Conservation (phyloP, 2,888 invertebrate genomes). For the Hypercompe scribonia region DNA sequence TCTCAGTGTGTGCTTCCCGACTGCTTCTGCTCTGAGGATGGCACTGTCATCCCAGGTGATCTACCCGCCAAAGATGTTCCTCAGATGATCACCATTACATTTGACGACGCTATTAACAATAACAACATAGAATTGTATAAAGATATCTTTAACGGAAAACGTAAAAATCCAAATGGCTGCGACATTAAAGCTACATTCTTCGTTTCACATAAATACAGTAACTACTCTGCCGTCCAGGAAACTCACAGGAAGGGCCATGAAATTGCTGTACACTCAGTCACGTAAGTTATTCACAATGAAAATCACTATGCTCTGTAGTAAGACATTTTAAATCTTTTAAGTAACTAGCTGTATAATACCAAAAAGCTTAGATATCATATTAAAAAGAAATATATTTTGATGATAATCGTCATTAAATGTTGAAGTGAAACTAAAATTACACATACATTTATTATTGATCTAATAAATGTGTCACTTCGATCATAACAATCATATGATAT, state of each 20-base stretch:
- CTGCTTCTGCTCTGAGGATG: slow-evolving; percentile 97
- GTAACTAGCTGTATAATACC: background rate
- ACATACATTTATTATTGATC: background rate
- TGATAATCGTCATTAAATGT: background rate
- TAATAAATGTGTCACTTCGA: background rate
- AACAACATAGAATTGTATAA: slow-evolving; percentile 97
- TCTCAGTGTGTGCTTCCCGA: slow-evolving; percentile 95
- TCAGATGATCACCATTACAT: slow-evolving; percentile 97
- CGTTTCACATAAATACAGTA: slow-evolving; percentile 96
- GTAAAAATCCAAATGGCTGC: slow-evolving; percentile 97
- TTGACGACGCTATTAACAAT: slow-evolving; percentile 97
- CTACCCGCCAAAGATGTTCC: slow-evolving; percentile 94
- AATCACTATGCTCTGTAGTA: background rate
- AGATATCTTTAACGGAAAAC: slow-evolving; percentile 95
- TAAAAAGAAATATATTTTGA: background rate
- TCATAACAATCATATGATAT: background rate
- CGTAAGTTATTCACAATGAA: slow-evolving; percentile 87
- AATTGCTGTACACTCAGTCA: slow-evolving; percentile 97
- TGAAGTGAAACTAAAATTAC: background rate
- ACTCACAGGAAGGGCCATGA: slow-evolving; percentile 97
- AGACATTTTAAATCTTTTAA: background rate
- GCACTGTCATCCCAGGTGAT: slow-evolving; percentile 94
- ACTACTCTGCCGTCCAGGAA: slow-evolving; percentile 97
- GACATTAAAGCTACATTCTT: slow-evolving; percentile 97
- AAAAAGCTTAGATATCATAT: background rate